These are phyloP conservation scores for Polypterus senegalus DNA, from an alignment of 2,113 vertebrate species.

Conservation along the genomic window DNA sequence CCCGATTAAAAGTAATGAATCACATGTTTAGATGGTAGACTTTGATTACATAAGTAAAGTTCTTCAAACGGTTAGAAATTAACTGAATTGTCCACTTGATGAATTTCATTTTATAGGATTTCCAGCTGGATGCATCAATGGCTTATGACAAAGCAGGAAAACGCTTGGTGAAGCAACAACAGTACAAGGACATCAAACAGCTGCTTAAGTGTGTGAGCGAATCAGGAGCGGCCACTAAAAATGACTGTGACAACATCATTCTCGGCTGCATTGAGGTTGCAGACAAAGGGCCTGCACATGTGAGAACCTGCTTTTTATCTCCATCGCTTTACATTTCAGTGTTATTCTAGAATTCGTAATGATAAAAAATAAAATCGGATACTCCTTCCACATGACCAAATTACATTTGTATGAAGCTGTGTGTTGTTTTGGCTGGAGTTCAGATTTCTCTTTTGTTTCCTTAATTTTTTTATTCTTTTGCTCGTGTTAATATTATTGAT, in stretches of 20 bases:
- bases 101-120: slow-evolving; percentile 56
- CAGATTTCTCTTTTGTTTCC: too few relatives aligned
- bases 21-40: too few relatives aligned
- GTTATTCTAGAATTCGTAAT: too few relatives aligned
- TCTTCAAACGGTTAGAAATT: neutral
- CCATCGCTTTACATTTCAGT: too few relatives aligned
- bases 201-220: slow-evolving; percentile 90
- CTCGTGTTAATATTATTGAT: too few relatives aligned
- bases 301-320: slow-evolving; percentile 27
- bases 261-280: slow-evolving; percentile 71
- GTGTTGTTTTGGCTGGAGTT: too few relatives aligned
- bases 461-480: too few relatives aligned
- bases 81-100: neutral
- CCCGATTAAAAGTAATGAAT: too few relatives aligned
- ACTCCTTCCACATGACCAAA: too few relatives aligned
- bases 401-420: too few relatives aligned
- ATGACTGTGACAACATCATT: slow-evolving; percentile 78
- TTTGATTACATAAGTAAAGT: too few relatives aligned
- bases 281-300: slow-evolving; percentile 67
- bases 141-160: slow-evolving; percentile 76
- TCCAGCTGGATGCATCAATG: slow-evolving; percentile 77
- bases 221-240: slow-evolving; percentile 76
- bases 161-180: slow-evolving; percentile 62
- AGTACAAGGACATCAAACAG: slow-evolving; percentile 70
- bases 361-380: too few relatives aligned